phyloP scores from a whole-genome alignment of 2,797 vertebrate species.

The Nannoperca obscura region DNA sequence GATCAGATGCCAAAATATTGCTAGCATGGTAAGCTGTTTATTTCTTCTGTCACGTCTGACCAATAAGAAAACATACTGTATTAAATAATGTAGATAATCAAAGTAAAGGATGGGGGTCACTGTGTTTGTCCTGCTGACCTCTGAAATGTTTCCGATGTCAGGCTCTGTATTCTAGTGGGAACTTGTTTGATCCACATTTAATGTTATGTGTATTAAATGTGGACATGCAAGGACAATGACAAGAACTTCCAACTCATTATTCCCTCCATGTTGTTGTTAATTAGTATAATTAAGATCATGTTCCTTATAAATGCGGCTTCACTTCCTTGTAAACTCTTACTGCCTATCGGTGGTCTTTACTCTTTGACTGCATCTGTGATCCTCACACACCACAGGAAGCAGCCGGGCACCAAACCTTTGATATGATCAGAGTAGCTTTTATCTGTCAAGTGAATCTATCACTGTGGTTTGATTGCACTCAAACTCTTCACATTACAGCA shows the following conservation, averaged over 20 bases:
- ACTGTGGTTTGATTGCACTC: background rate
- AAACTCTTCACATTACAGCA: slow-evolving; percentile 19
- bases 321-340: background rate
- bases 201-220: too few relatives aligned
- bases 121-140: background rate
- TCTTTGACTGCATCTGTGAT: slow-evolving; percentile 9
- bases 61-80: background rate
- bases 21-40: background rate
- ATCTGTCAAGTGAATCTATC: slow-evolving; percentile 16
- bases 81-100: background rate
- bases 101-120: background rate
- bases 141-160: background rate
- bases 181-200: background rate
- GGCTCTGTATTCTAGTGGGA: background rate
- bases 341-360: background rate
- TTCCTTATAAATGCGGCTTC: background rate
- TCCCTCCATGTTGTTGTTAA: background rate
- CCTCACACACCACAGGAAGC: slow-evolving; percentile 23
- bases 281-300: background rate
- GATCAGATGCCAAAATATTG: background rate
- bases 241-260: background rate
- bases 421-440: slow-evolving; percentile 30
- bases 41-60: background rate
- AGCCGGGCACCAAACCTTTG: background rate
- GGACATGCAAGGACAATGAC: background rate